Evolutionary conservation across 2,888 invertebrate genomes (phyloP).

Genomic region (Malthinus flaveolus): DNA sequence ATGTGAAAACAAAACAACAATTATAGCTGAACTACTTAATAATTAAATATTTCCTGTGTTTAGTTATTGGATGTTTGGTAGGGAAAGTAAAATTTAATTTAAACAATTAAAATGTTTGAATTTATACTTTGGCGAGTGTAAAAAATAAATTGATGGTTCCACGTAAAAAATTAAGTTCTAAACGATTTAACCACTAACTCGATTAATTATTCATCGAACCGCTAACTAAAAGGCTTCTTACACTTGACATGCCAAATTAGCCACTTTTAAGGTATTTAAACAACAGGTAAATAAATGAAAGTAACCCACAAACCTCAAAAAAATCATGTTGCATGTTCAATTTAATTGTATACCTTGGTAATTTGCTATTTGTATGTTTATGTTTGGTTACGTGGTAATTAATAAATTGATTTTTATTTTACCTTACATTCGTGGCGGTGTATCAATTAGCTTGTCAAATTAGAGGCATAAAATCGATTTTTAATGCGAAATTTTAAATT

Average conservation of each 20-base stretch:
- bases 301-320: constrained; percentile 11
- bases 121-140: background rate
- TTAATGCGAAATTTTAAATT: no score
- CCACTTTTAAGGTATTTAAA: constrained; percentile 7
- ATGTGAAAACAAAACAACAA: no score
- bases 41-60: constrained; percentile 6
- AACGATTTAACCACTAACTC: background rate
- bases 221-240: constrained; percentile 12
- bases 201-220: constrained; percentile 16
- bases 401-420: no score
- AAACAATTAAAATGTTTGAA: background rate
- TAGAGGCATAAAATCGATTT: background rate
- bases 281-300: constrained; percentile 7
- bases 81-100: background rate
- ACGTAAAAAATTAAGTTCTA: background rate
- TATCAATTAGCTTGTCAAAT: background rate
- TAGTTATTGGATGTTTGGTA: background rate
- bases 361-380: background rate
- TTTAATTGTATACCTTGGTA: no score
- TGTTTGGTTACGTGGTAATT: background rate
- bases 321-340: background rate
- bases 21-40: background rate
- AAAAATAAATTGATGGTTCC: background rate
- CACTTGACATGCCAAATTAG: constrained; percentile 23
- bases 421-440: no score